Conservation (phyloP, 2,797 vertebrate genomes). For the Enteromius radiatus region DNA sequence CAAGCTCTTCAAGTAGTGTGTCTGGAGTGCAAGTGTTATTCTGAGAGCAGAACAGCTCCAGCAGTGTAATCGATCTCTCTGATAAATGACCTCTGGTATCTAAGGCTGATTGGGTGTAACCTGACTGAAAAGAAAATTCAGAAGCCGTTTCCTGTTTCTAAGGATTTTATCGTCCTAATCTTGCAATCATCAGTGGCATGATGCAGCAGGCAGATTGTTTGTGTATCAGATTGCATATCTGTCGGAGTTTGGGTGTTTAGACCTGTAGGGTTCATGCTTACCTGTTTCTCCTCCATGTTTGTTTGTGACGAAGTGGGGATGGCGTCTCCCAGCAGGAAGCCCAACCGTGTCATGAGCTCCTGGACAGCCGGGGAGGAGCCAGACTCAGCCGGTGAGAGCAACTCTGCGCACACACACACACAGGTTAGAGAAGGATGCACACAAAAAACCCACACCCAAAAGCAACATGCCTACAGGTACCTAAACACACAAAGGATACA, state of each 20-base stretch:
- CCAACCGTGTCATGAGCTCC: constrained; percentile 98
- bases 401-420: constrained; percentile 51
- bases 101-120: not conserved
- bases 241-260: not conserved
- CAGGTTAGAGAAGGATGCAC: constrained; percentile 21
- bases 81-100: constrained; percentile 31
- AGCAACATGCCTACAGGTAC: constrained; percentile 1
- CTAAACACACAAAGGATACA: constrained; percentile 2
- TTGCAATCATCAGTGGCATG: not conserved
- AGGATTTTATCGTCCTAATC: not conserved
- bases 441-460: constrained; percentile 27
- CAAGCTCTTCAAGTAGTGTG: too few relatives aligned
- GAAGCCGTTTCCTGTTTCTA: constrained; percentile 9
- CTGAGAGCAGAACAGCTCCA: constrained; percentile 12
- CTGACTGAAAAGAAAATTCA: constrained; percentile 13
- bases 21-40: constrained; percentile 1
- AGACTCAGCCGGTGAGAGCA: constrained; percentile 65
- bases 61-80: constrained; percentile 14
- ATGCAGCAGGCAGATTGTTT: constrained; percentile 1
- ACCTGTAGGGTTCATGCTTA: constrained; percentile 55
- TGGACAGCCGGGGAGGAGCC: constrained; percentile 92
- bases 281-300: constrained; percentile 84
- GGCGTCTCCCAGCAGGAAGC: constrained; percentile 96
- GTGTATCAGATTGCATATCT: constrained; percentile 56
- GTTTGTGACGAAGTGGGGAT: constrained; percentile 87